phyloP scores from a whole-genome alignment of 1,140 invertebrate genomes.

The Sycobia sp. region DNA sequence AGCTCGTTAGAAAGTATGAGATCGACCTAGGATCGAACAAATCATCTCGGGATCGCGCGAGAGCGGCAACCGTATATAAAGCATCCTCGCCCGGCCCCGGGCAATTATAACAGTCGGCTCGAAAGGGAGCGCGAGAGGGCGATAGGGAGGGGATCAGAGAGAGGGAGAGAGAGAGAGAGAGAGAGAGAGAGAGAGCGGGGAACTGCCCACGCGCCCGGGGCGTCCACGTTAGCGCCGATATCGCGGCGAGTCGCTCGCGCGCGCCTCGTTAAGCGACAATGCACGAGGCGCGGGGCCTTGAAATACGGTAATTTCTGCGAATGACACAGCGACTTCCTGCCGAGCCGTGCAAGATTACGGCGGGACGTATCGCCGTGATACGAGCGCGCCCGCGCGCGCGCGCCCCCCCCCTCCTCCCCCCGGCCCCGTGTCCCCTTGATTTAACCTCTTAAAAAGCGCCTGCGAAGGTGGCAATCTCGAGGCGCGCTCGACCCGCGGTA shows the following conservation, averaged over 20 bases:
- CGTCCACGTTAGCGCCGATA: slow-evolving; percentile 34
- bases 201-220: slow-evolving; percentile 31
- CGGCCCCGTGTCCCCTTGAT: background rate
- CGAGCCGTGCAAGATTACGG: slow-evolving; percentile 5
- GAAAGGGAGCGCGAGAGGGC: slow-evolving; percentile 35
- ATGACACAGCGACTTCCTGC: slow-evolving; percentile 43
- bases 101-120: slow-evolving; percentile 57
- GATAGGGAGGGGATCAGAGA: no score
- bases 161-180: no score
- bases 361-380: background rate
- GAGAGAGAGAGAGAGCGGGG: no score
- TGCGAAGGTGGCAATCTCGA: background rate
- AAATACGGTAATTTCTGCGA: slow-evolving; percentile 47
- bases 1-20: slow-evolving; percentile 50
- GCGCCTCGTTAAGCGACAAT: slow-evolving; percentile 60
- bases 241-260: slow-evolving; percentile 41
- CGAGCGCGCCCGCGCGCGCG: background rate
- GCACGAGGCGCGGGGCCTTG: slow-evolving; percentile 45
- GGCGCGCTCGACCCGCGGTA: background rate
- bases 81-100: slow-evolving; percentile 45
- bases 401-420: background rate
- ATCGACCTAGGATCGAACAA: slow-evolving; percentile 41
- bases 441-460: background rate
- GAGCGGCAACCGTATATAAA: slow-evolving; percentile 52
- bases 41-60: slow-evolving; percentile 43